phyloP scores from a whole-genome alignment of 2,797 vertebrate species.

The Rousettus madagascariensis region DNA sequence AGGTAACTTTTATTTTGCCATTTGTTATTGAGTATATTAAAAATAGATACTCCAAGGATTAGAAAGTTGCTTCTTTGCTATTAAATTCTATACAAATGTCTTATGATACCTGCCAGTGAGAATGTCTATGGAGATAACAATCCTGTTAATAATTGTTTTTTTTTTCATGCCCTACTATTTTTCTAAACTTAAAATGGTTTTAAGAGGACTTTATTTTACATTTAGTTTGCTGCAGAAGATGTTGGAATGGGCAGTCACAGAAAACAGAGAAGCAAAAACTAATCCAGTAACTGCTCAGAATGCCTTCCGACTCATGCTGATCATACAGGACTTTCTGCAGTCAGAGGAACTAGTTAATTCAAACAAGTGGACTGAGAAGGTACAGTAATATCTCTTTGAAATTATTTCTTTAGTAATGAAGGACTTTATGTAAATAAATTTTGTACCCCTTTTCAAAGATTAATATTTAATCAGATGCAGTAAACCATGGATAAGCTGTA shows the following conservation, averaged over 20 bases:
- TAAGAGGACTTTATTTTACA: slow-evolving; percentile 72
- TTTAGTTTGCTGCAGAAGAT: slow-evolving; percentile 95
- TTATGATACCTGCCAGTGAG: not conserved
- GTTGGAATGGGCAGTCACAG: slow-evolving; percentile 94
- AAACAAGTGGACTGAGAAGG: slow-evolving; percentile 95
- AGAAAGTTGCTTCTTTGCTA: too few relatives aligned
- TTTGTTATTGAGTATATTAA: slow-evolving; percentile 34
- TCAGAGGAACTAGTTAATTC: slow-evolving; percentile 94
- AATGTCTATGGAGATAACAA: not conserved
- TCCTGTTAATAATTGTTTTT: slow-evolving; percentile 51
- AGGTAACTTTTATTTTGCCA: slow-evolving; percentile 5
- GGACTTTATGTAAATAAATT: slow-evolving; percentile 33
- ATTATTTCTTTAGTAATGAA: not conserved
- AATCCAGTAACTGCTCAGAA: slow-evolving; percentile 93
- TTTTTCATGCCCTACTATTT: slow-evolving; percentile 49
- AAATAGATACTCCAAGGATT: not conserved
- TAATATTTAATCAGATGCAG: not conserved
- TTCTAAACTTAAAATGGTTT: slow-evolving; percentile 65
- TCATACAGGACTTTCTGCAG: slow-evolving; percentile 96
- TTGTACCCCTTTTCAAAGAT: not conserved
- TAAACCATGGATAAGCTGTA: not conserved
- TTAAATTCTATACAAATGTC: not conserved
- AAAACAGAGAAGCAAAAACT: slow-evolving; percentile 93
- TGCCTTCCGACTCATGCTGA: slow-evolving; percentile 91
- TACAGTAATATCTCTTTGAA: slow-evolving; percentile 67